Percentiles rank a stretch among this genome's conserved stretches.
Conservation (phyloP, 1,140 invertebrate species). For the Hylyphantes graminicola region DNA sequence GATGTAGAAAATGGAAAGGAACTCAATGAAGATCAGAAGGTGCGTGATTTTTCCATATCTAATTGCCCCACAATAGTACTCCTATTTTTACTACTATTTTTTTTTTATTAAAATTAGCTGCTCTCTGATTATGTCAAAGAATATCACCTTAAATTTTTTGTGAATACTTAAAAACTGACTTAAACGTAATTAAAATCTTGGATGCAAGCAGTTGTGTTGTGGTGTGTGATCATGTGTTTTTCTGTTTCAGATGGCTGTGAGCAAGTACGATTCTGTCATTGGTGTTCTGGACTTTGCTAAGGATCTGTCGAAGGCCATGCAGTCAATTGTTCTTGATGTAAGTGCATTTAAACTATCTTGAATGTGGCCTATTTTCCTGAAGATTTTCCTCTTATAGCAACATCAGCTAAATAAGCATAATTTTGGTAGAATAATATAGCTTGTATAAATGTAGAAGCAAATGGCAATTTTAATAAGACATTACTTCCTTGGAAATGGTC, state of each 20-base stretch:
- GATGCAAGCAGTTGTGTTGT: neutral
- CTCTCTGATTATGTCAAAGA: too few species aligned
- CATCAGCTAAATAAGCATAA: too few species aligned
- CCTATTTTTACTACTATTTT: too few species aligned
- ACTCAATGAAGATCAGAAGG: slow-evolving; percentile 81
- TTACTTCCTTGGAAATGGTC: too few species aligned
- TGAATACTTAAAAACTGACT: neutral
- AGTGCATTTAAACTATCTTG: slow-evolving; percentile 26
- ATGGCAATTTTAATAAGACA: too few species aligned
- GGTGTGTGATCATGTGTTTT: neutral
- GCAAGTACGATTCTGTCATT: slow-evolving; percentile 88
- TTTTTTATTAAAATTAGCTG: too few species aligned
- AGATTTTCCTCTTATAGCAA: too few species aligned
- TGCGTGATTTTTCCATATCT: slow-evolving; percentile 51
- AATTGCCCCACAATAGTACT: neutral
- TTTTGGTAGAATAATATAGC: too few species aligned
- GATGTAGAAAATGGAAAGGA: slow-evolving; percentile 78
- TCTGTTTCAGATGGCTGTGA: slow-evolving; percentile 77
- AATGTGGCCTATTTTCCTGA: too few species aligned
- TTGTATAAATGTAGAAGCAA: too few species aligned
- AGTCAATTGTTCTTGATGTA: slow-evolving; percentile 76
- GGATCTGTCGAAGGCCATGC: slow-evolving; percentile 86
- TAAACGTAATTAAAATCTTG: neutral
- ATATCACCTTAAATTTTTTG: too few species aligned
- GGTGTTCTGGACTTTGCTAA: slow-evolving; percentile 86